phyloP scores from a whole-genome alignment of 2,797 vertebrate species.

The Podarcis lilfordi region DNA sequence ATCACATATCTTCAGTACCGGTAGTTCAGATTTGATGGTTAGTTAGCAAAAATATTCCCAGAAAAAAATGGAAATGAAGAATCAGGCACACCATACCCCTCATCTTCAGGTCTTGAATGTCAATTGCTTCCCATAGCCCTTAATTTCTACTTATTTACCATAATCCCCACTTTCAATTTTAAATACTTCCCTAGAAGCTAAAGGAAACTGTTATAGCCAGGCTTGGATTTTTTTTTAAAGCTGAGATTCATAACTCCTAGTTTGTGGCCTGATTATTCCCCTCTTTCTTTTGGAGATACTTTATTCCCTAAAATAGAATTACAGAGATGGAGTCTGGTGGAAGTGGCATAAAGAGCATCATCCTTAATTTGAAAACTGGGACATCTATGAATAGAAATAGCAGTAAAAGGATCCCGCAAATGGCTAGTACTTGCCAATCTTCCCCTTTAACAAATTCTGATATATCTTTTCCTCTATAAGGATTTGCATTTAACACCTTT shows the following conservation, averaged over 20 bases:
- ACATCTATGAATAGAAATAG: not conserved
- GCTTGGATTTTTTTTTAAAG: constrained; percentile 38
- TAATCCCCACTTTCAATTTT: not conserved
- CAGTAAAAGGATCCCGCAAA: not conserved
- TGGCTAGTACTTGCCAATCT: not conserved
- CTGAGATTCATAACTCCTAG: constrained; percentile 56
- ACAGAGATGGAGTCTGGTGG: constrained; percentile 1
- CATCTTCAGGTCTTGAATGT: constrained; percentile 59
- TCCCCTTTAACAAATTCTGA: not conserved
- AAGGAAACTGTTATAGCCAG: constrained; percentile 54
- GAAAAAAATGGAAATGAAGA: constrained; percentile 61
- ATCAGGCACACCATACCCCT: constrained; percentile 63
- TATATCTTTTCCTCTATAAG: not conserved
- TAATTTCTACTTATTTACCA: constrained; percentile 55
- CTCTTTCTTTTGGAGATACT: constrained; percentile 47
- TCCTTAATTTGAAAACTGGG: not conserved
- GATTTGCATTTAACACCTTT: not conserved
- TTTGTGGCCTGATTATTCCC: constrained; percentile 62
- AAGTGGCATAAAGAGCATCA: constrained; percentile 24
- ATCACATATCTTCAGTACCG: constrained; percentile 45
- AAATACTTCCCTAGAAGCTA: constrained; percentile 58
- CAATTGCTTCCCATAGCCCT: constrained; percentile 51
- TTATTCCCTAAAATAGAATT: constrained; percentile 16
- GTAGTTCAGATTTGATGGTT: constrained; percentile 43
- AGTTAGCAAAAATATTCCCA: constrained; percentile 52